Evolutionary conservation across 2,797 vertebrate genomes (phyloP).

Genomic region (Setipinna tenuifilis): DNA sequence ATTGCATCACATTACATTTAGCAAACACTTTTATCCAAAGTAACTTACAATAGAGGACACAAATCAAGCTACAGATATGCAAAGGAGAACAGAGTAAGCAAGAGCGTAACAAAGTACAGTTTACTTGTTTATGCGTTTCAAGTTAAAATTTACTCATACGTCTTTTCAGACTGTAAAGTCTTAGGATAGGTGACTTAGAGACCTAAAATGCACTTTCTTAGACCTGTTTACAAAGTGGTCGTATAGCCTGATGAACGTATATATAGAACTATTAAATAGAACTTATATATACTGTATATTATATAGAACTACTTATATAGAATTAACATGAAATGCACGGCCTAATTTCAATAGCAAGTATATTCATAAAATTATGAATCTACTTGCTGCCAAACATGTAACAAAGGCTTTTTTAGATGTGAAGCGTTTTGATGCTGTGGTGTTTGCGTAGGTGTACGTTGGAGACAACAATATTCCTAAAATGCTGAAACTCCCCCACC

Average conservation of each 20-base stretch:
- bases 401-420: background rate
- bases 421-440: background rate
- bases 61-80: too few relatives aligned
- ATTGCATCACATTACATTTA: slow-evolving; percentile 5
- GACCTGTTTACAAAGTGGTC: slow-evolving; percentile 52
- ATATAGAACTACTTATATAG: background rate
- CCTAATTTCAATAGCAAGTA: background rate
- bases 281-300: too few relatives aligned
- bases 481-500: fast-evolving
- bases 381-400: background rate
- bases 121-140: too few relatives aligned
- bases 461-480: slow-evolving; percentile 46
- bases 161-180: background rate
- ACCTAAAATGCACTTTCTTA: too few relatives aligned
- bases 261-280: too few relatives aligned
- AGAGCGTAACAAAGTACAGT: background rate
- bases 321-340: slow-evolving; percentile 66
- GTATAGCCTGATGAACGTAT: too few relatives aligned
- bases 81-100: too few relatives aligned
- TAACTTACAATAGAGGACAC: too few relatives aligned
- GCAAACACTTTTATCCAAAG: too few relatives aligned
- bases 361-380: slow-evolving; percentile 11
- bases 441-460: slow-evolving; percentile 57
- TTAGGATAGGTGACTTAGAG: too few relatives aligned
- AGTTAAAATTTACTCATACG: background rate